These are phyloP conservation scores for Antechinus stuartii DNA, from an alignment of 2,113 vertebrate species.

Conservation along the genomic window DNA sequence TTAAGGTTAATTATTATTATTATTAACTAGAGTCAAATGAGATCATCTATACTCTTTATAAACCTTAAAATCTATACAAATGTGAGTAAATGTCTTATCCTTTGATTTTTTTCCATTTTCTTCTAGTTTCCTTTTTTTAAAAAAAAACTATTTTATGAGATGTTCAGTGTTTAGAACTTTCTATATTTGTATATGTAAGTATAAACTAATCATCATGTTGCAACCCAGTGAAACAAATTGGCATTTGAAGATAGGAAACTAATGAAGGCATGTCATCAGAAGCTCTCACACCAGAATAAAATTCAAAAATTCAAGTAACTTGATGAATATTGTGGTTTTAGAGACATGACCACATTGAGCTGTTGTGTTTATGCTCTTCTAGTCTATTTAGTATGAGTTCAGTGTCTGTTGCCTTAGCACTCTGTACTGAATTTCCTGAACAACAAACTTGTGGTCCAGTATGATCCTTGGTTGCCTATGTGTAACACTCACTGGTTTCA, in stretches of 20 bases:
- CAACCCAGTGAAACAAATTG: background rate
- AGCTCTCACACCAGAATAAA: background rate
- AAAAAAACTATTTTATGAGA: slow-evolving; percentile 3
- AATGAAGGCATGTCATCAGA: background rate
- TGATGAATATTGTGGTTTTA: background rate
- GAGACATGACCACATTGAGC: slow-evolving; percentile 10
- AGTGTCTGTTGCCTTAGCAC: background rate
- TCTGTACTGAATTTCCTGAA: background rate
- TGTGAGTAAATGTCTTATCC: background rate
- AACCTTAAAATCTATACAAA: background rate
- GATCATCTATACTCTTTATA: background rate
- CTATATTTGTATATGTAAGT: background rate
- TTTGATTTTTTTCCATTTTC: background rate
- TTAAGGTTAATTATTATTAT: background rate
- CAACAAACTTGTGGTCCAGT: background rate
- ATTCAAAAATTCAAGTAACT: background rate
- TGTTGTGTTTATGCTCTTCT: slow-evolving; percentile 13
- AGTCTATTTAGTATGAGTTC: background rate
- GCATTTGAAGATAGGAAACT: background rate
- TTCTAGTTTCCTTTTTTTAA: slow-evolving; percentile 30
- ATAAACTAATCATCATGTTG: background rate
- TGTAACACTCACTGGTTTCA: background rate
- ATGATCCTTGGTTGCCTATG: background rate
- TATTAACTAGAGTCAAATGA: background rate
- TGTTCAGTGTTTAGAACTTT: slow-evolving; percentile 14